phyloP scores from a whole-genome alignment of 2,113 vertebrate species.

The Engraulis encrasicolus region DNA sequence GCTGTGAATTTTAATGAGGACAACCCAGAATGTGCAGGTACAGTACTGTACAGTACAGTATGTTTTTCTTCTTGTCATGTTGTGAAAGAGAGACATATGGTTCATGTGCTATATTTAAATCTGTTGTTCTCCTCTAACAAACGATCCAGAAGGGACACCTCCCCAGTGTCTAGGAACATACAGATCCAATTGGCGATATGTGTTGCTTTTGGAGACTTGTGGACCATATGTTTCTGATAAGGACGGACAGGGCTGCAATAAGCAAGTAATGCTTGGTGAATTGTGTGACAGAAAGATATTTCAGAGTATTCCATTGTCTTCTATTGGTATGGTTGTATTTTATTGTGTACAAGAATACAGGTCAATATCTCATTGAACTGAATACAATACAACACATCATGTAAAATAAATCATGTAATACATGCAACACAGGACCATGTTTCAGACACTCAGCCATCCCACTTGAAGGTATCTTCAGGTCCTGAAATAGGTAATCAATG shows the following conservation, averaged over 20 bases:
- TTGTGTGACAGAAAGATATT: neutral
- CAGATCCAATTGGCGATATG: neutral
- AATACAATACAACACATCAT: no score
- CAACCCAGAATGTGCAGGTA: constrained; percentile 97
- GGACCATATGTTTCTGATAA: neutral
- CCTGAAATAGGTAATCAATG: constrained; percentile 33
- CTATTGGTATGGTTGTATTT: no score
- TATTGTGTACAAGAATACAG: no score
- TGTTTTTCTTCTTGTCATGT: no score
- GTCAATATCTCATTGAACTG: no score
- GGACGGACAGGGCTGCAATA: neutral
- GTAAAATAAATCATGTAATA: no score
- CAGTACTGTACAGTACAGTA: neutral
- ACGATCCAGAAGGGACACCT: neutral
- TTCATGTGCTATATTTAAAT: constrained; percentile 15
- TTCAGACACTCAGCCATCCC: no score
- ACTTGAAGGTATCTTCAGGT: constrained; percentile 34
- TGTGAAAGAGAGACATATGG: neutral
- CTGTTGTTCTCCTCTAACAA: neutral
- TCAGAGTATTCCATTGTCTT: neutral
- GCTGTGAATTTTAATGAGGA: constrained; percentile 98
- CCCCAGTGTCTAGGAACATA: neutral
- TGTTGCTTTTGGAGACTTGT: neutral
- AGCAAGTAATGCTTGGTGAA: neutral
- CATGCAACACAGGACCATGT: no score